Evolutionary conservation across 2,113 vertebrate species (phyloP).

Genomic region (Columba janthina): DNA sequence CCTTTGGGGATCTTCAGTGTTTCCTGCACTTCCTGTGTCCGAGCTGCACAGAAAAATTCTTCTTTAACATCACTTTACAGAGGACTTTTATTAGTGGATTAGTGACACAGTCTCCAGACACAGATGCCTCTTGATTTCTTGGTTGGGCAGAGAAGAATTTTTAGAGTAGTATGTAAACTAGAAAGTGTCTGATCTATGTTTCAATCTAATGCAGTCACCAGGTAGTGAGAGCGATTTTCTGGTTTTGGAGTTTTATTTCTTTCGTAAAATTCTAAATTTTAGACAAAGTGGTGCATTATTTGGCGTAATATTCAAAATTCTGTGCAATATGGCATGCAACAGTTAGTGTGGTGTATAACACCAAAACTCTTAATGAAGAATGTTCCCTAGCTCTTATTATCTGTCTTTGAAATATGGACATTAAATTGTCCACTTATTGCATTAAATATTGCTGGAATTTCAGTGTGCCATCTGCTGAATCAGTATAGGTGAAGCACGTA

Average conservation of each 20-base stretch:
- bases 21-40: slow-evolving; percentile 4
- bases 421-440: background rate
- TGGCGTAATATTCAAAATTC: background rate
- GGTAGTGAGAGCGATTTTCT: background rate
- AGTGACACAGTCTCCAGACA: background rate
- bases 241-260: background rate
- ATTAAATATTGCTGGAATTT: slow-evolving; percentile 4
- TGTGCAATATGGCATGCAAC: background rate
- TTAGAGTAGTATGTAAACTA: background rate
- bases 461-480: background rate
- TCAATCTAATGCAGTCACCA: background rate
- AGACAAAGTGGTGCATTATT: background rate
- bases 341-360: background rate
- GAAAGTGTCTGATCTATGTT: background rate
- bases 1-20: background rate
- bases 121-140: background rate
- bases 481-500: background rate
- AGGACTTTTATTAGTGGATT: background rate
- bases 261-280: background rate
- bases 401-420: background rate
- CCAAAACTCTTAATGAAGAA: background rate
- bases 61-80: background rate
- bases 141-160: background rate
- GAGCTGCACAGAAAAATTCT: background rate
- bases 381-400: background rate